phyloP scores from a whole-genome alignment of 2,113 vertebrate genomes.

The Brachypteracias leptosomus region DNA sequence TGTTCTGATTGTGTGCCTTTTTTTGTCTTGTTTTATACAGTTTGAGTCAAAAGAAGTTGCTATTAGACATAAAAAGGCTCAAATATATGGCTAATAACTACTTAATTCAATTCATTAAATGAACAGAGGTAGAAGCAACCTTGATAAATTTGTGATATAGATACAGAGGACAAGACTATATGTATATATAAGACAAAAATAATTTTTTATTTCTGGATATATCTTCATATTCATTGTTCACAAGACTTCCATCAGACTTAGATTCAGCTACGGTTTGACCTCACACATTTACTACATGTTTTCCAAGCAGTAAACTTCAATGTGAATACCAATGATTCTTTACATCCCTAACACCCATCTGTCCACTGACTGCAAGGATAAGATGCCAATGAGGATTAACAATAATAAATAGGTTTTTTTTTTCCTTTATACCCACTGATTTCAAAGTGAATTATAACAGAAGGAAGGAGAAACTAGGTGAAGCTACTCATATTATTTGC shows the following conservation, averaged over 20 bases:
- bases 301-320: background rate
- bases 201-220: background rate
- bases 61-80: constrained; percentile 70
- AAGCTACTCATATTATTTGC: background rate
- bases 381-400: background rate
- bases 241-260: background rate
- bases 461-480: background rate
- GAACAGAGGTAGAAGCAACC: constrained; percentile 47
- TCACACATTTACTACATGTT: background rate
- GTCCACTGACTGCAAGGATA: background rate
- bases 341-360: background rate
- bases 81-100: constrained; percentile 68
- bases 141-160: background rate
- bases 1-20: background rate
- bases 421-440: background rate
- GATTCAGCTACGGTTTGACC: background rate
- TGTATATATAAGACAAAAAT: background rate
- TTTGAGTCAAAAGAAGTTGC: constrained; percentile 61
- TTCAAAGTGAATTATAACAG: background rate
- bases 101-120: constrained; percentile 58
- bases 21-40: background rate
- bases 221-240: background rate
- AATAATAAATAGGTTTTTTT: background rate
- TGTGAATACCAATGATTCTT: background rate
- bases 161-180: background rate